Evolutionary conservation across 2,113 vertebrate genomes (phyloP), one percentile per base, ranked within the genome.

Genomic region (Genyomyrus donnyi): DNA sequence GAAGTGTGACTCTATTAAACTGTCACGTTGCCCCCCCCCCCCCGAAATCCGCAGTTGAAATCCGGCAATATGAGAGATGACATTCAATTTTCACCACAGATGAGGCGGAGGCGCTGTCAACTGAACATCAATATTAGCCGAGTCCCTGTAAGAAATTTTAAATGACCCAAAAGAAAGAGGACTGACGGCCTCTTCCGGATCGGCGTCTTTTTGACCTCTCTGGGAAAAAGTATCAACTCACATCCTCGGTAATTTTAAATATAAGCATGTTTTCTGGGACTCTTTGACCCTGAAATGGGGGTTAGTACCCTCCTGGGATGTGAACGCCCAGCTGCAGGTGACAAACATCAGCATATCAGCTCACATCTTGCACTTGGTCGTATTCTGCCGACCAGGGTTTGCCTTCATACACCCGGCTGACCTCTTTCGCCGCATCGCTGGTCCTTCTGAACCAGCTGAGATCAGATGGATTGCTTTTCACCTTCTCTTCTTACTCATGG

Each of bases 1-100:
- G 53, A 88, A 66, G 87, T 66, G 87, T 66, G 56, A 66, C 53
- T 88, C 56, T 88, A 66, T 88, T 66, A 88, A 58, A 66, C 87
- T 88, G 85, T 87, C 53, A 58, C 53, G 35, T 88, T 88, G 56
- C 52, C 42, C 87, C 8, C 7, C n/a, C n/a, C 39, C 52, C 24
- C 87, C 8, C 7, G 87, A 66, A 50, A 88, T 66, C 46, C 21
- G 17, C 21, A 35, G 87, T 27, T 88, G 39, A 87, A 56, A 87
- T 87, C 2, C 50, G 17, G 27, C 31, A 31, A 87, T 56, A 56
- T 87, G 6, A 53, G 31, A 52, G 85, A 52, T 87, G 85, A 87
- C 85, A 87, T 87, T 87, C 48, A 87, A 87, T 87, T 87, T 56
- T 53, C 50, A 42, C 50, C 50, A 3, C 49, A 56, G 85, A 50